Base-by-base conservation (phyloP, 2,797 vertebrate species). In the Netta rufina region DNA sequence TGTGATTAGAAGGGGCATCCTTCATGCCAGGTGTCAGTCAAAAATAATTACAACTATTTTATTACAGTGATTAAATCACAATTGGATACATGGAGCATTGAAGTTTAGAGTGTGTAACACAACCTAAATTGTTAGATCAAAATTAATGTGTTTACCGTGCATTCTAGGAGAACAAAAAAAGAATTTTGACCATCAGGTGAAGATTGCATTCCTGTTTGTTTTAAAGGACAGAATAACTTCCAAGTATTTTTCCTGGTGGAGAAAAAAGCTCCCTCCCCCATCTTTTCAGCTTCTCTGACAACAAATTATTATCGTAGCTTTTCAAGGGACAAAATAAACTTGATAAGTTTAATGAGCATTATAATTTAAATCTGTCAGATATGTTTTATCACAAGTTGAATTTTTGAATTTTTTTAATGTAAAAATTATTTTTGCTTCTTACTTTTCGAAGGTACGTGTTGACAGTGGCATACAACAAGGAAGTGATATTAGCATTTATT, bases 401-500 rank as follows among this genome's bases (percentile, higher is more conserved):
- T 70, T 11, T 49, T 32, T 73, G 77, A 87, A 66, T 70, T 11
- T 49, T 36, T 51, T 43, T 27, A 22, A 13, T 73, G 32, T 60
- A 11, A 93, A 93, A 77, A 75, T 90, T 53, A 28, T 61, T 89
- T 87, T 87, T 91, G 17, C 58, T 72, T 92, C 54, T 92, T 89
- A 7, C 93, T 95, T 83, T 90, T 95, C 73, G 28, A 97, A 99
- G 99, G 99, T 99, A 9, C 99, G 99, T 69, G 98, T 99, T 73
- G 99, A 99, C 97, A 99, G 99, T 54, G 99, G 99, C 54, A 98
- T 99, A 96, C 98, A 99, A 79, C 99, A 99, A 97, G 99, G 99
- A 98, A 99, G 99, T 97, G 99, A 99, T 92, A 99, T 99, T 97
- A 99, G 99, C 97, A 99, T 99, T 97, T 99, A 99, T 97, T 99